A percentile compares a stretch with the other conserved stretches of the same genome.
Evolutionary conservation across 2,888 invertebrate species (phyloP).

Genomic region (Dioctria rufipes): DNA sequence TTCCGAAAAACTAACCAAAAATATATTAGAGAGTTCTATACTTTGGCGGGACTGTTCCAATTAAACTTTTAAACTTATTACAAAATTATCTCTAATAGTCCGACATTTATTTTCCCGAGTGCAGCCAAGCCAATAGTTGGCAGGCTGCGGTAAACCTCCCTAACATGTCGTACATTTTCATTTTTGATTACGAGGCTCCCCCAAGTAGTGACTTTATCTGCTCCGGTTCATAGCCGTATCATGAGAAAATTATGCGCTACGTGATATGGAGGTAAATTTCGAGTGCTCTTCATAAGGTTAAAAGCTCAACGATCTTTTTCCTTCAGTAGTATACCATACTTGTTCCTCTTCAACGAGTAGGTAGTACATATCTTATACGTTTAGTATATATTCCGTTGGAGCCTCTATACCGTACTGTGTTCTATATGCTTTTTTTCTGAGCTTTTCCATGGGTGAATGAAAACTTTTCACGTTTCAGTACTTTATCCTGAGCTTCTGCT

Average conservation of each 20-base stretch:
- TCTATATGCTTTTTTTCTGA: background rate
- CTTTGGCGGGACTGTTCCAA: constrained; percentile 27
- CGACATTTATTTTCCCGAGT: constrained; percentile 34
- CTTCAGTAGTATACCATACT: background rate
- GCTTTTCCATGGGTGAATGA: constrained; percentile 6
- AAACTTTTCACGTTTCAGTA: constrained; percentile 53
- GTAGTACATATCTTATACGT: too few species aligned
- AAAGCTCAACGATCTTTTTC: constrained; percentile 29
- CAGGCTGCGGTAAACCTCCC: constrained; percentile 17
- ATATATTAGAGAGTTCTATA: background rate
- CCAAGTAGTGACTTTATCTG: constrained; percentile 56
- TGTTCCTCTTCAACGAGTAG: background rate
- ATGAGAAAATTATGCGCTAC: constrained; percentile 57
- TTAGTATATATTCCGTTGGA: too few species aligned
- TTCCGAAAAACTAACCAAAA: constrained; percentile 19
- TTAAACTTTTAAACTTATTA: constrained; percentile 53
- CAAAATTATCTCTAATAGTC: constrained; percentile 52
- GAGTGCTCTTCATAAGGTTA: constrained; percentile 41
- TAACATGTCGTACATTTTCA: constrained; percentile 57
- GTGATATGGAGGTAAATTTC: constrained; percentile 56
- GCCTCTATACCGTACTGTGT: background rate
- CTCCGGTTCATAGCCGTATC: constrained; percentile 56
- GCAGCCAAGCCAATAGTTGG: constrained; percentile 45
- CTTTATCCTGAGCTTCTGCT: constrained; percentile 34
- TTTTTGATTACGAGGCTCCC: constrained; percentile 54